Evolutionary conservation across 2,113 vertebrate species (phyloP), one percentile per base, ranked within the genome.

Genomic region (Ranitomeya imitator): DNA sequence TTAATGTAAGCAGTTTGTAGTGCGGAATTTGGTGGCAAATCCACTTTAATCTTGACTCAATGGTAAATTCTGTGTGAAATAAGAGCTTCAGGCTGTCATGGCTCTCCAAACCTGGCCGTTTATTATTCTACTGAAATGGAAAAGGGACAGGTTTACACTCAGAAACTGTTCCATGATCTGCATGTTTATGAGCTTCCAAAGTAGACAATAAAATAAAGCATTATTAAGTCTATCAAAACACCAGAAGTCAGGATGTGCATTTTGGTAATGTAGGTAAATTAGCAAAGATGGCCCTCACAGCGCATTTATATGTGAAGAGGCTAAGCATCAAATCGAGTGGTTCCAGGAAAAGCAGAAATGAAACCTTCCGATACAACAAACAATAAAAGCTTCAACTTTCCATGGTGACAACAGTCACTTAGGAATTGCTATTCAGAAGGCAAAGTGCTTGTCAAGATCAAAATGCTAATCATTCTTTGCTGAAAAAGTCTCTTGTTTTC

Each of bases 391-490:
- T 92, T 91, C 83, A 86, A 91, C 90, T 89, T 91, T 90, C 86
- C 89, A 74, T 87, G 82, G 84, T 3, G 26, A 93, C 92, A 93
- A 90, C 90, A 92, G 88, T 92, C 91, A 90, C 90, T 93, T 90
- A 86, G 31, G 88, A 91, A 91, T 90, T 93, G 91, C 89, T 91
- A 91, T 94, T 94, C 93, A 91, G 90, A 92, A 88, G 89, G 91
- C 74, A 92, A 94, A 93, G 91, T 90, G 59, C 91, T 92, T 92
- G 92, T 94, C 92, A 93, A 91, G 92, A 93, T 94, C 91, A 93
- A 94, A 93, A 94, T 93, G 92, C 92, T 94, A 93, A 94, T 94
- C 90, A 91, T 80, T 88, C 88, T 91, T 93, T 89, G 90, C 91
- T 93, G 92, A 87, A 92, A 92, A 92, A 93, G 92, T 90, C 90